A percentile compares a stretch with the other conserved stretches of the same genome.
Evolutionary conservation across 1,140 invertebrate species (phyloP).

Genomic region (Popillia japonica): DNA sequence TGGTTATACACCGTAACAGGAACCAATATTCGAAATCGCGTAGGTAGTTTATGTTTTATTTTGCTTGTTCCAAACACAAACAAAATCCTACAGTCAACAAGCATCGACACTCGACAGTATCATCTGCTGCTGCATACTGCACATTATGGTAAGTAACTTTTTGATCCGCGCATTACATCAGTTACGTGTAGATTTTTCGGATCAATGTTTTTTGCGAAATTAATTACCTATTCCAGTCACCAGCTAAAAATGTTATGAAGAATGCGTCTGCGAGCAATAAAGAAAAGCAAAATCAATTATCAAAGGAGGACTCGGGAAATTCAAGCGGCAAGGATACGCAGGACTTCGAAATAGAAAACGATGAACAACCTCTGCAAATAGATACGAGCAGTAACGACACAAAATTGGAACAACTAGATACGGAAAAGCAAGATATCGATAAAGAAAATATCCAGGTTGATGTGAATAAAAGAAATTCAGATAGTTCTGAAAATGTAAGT

Average conservation of each 20-base stretch:
- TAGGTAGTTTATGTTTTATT: conserved; percentile 36
- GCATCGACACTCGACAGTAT: conserved; percentile 24
- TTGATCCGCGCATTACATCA: not conserved
- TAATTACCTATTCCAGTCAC: not conserved
- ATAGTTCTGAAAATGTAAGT: conserved; percentile 19
- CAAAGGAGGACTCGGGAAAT: conserved; percentile 4
- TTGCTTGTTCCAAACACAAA: conserved; percentile 41
- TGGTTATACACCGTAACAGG: not conserved
- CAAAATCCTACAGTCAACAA: conserved; percentile 41
- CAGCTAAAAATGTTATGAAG: conserved; percentile 11
- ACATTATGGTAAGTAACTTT: conserved; percentile 37
- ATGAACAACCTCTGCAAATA: conserved; percentile 39
- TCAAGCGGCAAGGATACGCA: conserved; percentile 3
- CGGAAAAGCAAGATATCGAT: not conserved
- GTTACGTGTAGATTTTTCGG: not conserved
- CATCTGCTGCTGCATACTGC: conserved; percentile 5
- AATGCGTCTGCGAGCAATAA: not conserved
- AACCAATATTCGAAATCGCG: conserved; percentile 34
- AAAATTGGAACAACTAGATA: not conserved
- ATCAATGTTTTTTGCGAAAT: not conserved
- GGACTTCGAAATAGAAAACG: conserved; percentile 38
- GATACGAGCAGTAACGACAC: conserved; percentile 25
- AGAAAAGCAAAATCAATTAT: conserved; percentile 14
- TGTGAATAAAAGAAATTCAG: conserved; percentile 21
- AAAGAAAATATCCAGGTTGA: conserved; percentile 14